Percentiles rank a stretch among this genome's conserved stretches.
These are phyloP conservation scores for Ametastegia equiseti DNA, from an alignment of 2,888 invertebrate species.

Conservation along the genomic window DNA sequence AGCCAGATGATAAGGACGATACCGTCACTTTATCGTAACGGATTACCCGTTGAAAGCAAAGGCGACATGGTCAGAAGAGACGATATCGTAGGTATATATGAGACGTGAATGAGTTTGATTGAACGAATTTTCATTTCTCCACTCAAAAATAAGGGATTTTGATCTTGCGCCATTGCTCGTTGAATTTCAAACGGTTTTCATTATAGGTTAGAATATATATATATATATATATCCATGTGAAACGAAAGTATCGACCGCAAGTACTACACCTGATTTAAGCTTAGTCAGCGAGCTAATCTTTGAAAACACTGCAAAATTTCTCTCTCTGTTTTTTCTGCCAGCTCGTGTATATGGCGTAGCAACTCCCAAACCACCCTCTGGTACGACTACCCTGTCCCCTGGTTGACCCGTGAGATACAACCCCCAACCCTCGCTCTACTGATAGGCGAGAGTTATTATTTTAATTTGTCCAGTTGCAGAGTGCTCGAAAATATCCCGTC, in stretches of 20 bases:
- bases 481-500: background rate
- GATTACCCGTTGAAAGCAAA: constrained; percentile 35
- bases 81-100: too few relatives aligned
- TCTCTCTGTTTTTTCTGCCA: background rate
- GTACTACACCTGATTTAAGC: background rate
- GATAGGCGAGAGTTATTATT: constrained; percentile 59
- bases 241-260: background rate
- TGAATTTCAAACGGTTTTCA: background rate
- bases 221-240: background rate
- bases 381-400: constrained; percentile 42
- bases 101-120: constrained; percentile 26
- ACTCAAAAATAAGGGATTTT: background rate
- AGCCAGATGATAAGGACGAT: constrained; percentile 12
- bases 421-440: constrained; percentile 51
- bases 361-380: constrained; percentile 18
- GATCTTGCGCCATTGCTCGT: background rate
- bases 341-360: background rate
- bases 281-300: background rate
- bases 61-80: constrained; percentile 3
- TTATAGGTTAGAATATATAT: background rate
- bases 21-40: constrained; percentile 38
- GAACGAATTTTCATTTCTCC: background rate
- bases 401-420: constrained; percentile 53
- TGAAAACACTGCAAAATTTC: background rate
- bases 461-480: constrained; percentile 57